Conservation (phyloP, 2,797 vertebrate genomes). For the Poeciliopsis paucimaculata region DNA sequence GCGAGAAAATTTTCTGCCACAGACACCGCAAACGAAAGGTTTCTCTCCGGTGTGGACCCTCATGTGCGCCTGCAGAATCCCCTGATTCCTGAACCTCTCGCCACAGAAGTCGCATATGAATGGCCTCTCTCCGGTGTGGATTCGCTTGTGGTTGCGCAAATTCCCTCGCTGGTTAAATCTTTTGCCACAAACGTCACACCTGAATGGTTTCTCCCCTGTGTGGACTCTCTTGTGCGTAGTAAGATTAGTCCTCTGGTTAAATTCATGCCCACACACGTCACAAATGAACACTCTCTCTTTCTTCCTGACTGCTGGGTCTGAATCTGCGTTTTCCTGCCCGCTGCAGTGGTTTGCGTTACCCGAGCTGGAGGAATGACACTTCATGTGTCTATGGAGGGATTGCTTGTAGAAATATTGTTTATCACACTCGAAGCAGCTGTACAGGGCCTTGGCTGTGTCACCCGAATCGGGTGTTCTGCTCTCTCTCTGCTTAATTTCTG, state of each 20-base stretch:
- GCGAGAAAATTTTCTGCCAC: constrained; percentile 17
- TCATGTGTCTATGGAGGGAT: constrained; percentile 20
- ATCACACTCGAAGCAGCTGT: constrained; percentile 11
- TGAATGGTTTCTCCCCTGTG: constrained; percentile 22
- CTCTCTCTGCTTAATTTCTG: neutral
- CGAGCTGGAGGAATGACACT: constrained; percentile 8
- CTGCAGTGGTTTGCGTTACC: neutral
- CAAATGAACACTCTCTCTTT: constrained; percentile 18
- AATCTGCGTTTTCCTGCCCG: neutral
- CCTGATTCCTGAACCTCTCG: constrained; percentile 22
- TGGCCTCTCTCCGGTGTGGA: constrained; percentile 27
- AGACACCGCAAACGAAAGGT: constrained; percentile 12
- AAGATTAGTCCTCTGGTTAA: constrained; percentile 28
- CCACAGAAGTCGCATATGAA: constrained; percentile 29
- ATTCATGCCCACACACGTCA: constrained; percentile 29
- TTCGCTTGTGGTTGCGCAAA: constrained; percentile 19
- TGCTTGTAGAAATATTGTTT: constrained; percentile 16
- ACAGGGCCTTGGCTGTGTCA: neutral
- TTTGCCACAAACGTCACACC: constrained; percentile 31
- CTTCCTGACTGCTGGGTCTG: neutral
- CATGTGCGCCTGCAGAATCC: constrained; percentile 22
- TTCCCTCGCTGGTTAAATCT: constrained; percentile 23
- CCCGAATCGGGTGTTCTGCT: neutral
- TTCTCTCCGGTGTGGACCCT: constrained; percentile 33
- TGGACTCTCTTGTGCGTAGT: constrained; percentile 27